Evolutionary conservation across 2,888 invertebrate species (phyloP), one percentile per base, ranked within the genome.

Genomic region (Cerastis leucographa): DNA sequence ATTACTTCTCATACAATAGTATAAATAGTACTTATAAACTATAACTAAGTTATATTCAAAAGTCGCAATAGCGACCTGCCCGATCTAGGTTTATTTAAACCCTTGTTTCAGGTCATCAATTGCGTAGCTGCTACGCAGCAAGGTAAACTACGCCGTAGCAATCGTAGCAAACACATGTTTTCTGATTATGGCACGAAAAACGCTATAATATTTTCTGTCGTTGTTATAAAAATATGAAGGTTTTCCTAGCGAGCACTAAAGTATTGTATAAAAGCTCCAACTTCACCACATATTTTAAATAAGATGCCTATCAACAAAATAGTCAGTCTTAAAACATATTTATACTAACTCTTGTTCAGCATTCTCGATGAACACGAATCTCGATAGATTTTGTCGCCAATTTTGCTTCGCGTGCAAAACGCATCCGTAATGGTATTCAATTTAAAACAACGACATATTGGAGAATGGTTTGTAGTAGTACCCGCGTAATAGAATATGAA

Each of bases 381-480:
- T 61, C 81, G 29, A 75, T 69, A 66, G 74, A 80, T 77, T 81
- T 42, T 75, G 74, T 74, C 78, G 54, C 42, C 73, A 65, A 67
- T 73, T 81, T 81, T 46, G 78, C 78, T 65, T 71, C 67, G 64
- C 19, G 44, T n/a, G 74, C 75, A 61, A 78, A 85, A 87, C 76
- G 72, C 85, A 81, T 51, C 7, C 82, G 75, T 67, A 85, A 71
- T 72, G 77, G 68, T 46, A 85, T 81, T 76, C 35, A 51, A 73
- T 75, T 66, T 74, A 74, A 80, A 76, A 73, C 68, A 72, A 74
- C 59, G 69, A 76, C 72, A 65, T 71, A 61, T 74, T 79, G 62
- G 6, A 76, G 11, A 82, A 42, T 54, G 40, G 12, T 61, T 54
- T 67, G 25, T 61, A 49, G 42, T 44, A 17, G n/a, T 8, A 11